Conservation (phyloP, 2,113 vertebrate species). For the Varanus komodoensis region DNA sequence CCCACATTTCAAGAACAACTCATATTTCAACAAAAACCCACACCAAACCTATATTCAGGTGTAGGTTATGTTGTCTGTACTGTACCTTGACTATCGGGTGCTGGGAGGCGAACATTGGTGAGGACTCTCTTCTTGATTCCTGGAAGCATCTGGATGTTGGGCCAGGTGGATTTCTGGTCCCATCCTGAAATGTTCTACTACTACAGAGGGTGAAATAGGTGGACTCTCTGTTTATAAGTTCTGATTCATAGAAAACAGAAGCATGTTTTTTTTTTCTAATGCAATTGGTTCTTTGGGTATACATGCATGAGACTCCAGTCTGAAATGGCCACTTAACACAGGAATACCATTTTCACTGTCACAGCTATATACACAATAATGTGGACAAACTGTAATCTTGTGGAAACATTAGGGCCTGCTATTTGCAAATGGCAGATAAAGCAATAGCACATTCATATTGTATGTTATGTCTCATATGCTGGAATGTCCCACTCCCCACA, state of each 20-base stretch:
- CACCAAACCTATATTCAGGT: no score
- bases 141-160: background rate
- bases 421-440: background rate
- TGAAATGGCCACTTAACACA: background rate
- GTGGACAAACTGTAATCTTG: background rate
- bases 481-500: background rate
- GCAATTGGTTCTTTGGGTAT: background rate
- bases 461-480: background rate
- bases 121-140: background rate
- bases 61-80: no score
- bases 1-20: no score
- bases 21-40: no score
- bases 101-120: background rate
- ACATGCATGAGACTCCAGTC: background rate
- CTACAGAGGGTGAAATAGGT: background rate
- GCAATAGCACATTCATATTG: background rate
- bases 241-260: background rate
- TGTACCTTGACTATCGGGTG: background rate
- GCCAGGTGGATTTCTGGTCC: background rate
- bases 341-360: background rate
- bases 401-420: background rate
- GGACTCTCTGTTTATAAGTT: no score
- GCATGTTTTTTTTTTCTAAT: background rate
- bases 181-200: background rate
- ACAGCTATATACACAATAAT: background rate